phyloP scores from a whole-genome alignment of 1,140 invertebrate species.

The Carposina sasakii region DNA sequence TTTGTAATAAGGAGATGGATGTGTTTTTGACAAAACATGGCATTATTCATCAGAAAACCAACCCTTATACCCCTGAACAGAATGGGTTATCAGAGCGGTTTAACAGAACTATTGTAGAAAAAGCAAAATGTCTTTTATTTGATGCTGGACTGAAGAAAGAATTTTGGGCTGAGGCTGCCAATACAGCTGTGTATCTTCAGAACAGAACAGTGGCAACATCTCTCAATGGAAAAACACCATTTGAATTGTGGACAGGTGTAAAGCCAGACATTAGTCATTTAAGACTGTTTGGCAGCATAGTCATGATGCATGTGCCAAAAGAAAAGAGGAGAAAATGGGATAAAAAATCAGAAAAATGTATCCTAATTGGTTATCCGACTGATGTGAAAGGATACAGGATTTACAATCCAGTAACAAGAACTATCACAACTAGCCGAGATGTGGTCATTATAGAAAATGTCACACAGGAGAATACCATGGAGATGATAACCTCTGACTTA shows the following conservation, averaged over 20 bases:
- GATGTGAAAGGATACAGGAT: constrained; percentile 21
- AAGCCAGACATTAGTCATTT: constrained; percentile 41
- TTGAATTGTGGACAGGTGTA: not conserved
- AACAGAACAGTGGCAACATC: not conserved
- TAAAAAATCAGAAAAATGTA: constrained; percentile 17
- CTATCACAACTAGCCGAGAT: constrained; percentile 17
- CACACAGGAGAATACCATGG: not conserved
- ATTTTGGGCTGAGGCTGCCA: not conserved
- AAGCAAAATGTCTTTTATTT: not conserved
- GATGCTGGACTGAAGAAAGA: not conserved
- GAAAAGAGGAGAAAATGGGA: constrained; percentile 22
- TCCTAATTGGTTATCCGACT: constrained; percentile 18
- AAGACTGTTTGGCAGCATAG: constrained; percentile 44
- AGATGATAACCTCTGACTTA: constrained; percentile 15
- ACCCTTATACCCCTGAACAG: not conserved
- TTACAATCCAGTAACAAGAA: constrained; percentile 16
- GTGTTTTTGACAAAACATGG: not conserved
- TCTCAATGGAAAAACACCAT: not conserved
- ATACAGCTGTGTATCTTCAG: not conserved
- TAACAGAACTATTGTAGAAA: not conserved
- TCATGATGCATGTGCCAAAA: constrained; percentile 16
- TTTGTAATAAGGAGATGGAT: not conserved
- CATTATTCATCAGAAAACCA: not conserved
- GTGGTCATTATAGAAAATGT: constrained; percentile 2
- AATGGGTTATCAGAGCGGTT: not conserved